Evolutionary conservation across 2,113 vertebrate genomes (phyloP).

Genomic region (Labeo rohita): DNA sequence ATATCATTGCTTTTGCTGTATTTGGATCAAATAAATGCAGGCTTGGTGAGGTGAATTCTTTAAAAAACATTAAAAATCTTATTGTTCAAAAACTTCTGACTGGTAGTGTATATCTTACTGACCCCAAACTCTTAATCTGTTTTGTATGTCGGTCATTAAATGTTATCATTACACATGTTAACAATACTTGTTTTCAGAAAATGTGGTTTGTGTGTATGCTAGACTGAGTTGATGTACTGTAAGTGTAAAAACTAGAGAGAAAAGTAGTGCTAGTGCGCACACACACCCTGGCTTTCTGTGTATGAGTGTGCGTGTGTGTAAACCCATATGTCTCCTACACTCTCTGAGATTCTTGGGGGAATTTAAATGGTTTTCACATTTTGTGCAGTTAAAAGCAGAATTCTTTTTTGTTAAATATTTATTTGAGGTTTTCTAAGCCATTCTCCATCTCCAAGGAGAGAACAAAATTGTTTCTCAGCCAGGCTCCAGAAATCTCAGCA

Average conservation of each 20-base stretch:
- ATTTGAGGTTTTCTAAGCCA: slow-evolving; percentile 20
- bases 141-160: not conserved
- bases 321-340: not conserved
- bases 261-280: not conserved
- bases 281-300: not conserved
- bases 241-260: not conserved
- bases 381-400: slow-evolving; percentile 36
- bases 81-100: too few species aligned
- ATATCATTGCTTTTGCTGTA: too few species aligned
- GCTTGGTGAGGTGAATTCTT: too few species aligned
- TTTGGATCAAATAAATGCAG: too few species aligned
- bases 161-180: not conserved
- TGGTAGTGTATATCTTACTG: too few species aligned
- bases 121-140: too few species aligned
- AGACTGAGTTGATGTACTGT: not conserved
- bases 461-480: slow-evolving; percentile 27
- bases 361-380: slow-evolving; percentile 29
- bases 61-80: too few species aligned
- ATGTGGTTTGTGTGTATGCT: not conserved
- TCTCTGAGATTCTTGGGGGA: slow-evolving; percentile 16
- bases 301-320: slow-evolving; percentile 5
- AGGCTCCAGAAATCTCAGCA: slow-evolving; percentile 4
- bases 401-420: slow-evolving; percentile 42
- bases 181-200: not conserved
- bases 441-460: slow-evolving; percentile 5